Percentiles rank a stretch among this genome's conserved stretches.
Evolutionary conservation across 35 echinoderm and acorn worm genomes (phyloP).

Genomic region (Acanthaster planci): DNA sequence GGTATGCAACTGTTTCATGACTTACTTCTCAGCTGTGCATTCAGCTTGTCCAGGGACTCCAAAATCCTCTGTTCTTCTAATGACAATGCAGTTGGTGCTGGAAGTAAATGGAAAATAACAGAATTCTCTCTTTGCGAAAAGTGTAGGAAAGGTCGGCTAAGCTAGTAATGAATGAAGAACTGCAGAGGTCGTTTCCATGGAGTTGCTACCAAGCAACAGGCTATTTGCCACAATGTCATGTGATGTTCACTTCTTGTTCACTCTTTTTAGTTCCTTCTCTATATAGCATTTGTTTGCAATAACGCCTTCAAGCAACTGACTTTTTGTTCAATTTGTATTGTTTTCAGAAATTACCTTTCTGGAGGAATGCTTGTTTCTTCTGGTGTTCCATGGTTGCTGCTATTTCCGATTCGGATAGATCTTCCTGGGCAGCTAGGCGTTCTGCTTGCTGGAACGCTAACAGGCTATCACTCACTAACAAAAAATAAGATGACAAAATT

Average conservation of each 20-base stretch:
- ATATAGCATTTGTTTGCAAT: too few relatives aligned
- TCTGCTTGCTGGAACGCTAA: slow-evolving; percentile 89
- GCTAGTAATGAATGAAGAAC: too few relatives aligned
- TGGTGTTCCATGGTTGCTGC: slow-evolving; percentile 71
- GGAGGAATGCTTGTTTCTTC: slow-evolving; percentile 12
- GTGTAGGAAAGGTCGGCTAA: too few relatives aligned
- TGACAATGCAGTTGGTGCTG: slow-evolving; percentile 77
- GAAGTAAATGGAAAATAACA: not conserved
- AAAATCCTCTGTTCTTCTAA: slow-evolving; percentile 90
- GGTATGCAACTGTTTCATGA: not conserved
- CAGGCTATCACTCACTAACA: slow-evolving; percentile 87
- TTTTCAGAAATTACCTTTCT: slow-evolving; percentile 84
- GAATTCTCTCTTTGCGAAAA: too few relatives aligned
- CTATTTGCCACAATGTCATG: too few relatives aligned
- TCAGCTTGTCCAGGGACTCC: slow-evolving; percentile 92
- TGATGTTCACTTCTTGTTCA: too few relatives aligned
- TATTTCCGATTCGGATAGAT: slow-evolving; percentile 77
- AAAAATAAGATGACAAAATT: not conserved
- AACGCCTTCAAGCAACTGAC: too few relatives aligned
- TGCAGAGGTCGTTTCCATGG: too few relatives aligned
- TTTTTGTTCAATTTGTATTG: too few relatives aligned
- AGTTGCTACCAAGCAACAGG: too few relatives aligned
- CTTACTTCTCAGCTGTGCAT: slow-evolving; percentile 97
- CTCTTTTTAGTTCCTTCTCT: too few relatives aligned
- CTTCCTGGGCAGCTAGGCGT: slow-evolving; percentile 79